Evolutionary conservation across 2,113 vertebrate genomes (phyloP).

Genomic region (Siniperca knerii): DNA sequence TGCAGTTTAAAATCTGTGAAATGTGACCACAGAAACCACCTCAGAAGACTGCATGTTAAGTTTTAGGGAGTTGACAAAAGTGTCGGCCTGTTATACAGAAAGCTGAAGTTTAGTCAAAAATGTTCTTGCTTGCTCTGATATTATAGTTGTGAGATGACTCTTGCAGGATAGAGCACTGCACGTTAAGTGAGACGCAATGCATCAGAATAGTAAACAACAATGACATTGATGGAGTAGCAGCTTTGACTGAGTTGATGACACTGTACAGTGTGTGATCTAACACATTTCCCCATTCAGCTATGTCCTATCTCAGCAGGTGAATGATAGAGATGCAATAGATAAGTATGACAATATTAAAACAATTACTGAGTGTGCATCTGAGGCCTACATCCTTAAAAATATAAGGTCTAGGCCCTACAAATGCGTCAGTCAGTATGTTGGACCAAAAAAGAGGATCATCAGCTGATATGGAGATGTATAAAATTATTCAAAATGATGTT

Average conservation of each 20-base stretch:
- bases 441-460: background rate
- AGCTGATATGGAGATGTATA: background rate
- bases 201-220: conserved; percentile 55
- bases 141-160: conserved; percentile 1
- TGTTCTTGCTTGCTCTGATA: background rate
- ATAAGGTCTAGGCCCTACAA: background rate
- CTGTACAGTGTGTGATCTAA: conserved; percentile 31
- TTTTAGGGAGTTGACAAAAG: background rate
- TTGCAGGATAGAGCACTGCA: background rate
- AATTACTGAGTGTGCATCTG: background rate
- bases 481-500: background rate
- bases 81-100: background rate
- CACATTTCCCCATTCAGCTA: conserved; percentile 26
- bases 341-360: conserved; percentile 3
- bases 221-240: conserved; percentile 63
- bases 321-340: conserved; percentile 14
- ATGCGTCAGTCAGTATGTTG: background rate
- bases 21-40: background rate
- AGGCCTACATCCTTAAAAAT: background rate
- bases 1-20: background rate
- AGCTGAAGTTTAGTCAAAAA: background rate
- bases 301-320: conserved; percentile 2
- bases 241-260: conserved; percentile 60
- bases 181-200: conserved; percentile 52
- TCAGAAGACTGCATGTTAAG: background rate